phyloP scores from a whole-genome alignment of 2,113 vertebrate species.

The Taurulus bubalis region DNA sequence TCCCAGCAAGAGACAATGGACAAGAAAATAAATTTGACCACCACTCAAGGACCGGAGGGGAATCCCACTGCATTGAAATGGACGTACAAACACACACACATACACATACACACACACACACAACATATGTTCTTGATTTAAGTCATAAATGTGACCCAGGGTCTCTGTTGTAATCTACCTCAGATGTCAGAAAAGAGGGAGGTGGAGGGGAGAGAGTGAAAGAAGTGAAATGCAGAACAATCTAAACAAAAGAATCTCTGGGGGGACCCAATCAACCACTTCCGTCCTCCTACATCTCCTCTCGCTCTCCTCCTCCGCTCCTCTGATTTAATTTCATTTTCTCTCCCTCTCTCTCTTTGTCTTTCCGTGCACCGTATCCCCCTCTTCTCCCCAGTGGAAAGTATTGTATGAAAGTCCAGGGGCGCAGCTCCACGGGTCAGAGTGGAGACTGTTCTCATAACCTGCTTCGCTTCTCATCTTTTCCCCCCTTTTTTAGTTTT shows the following conservation, averaged over 20 bases:
- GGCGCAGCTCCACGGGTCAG: conserved; percentile 74
- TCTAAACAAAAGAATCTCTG: conserved; percentile 84
- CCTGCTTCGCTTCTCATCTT: conserved; percentile 65
- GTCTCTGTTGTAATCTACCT: conserved; percentile 84
- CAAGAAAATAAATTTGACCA: conserved; percentile 86
- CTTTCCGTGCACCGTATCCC: conserved; percentile 67
- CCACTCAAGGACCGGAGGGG: conserved; percentile 79
- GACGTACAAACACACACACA: conserved; percentile 37
- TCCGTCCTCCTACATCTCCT: conserved; percentile 80
- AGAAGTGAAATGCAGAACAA: conserved; percentile 79
- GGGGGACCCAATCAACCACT: conserved; percentile 78
- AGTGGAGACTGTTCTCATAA: conserved; percentile 80
- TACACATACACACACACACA: conserved; percentile 31
- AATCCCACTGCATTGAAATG: conserved; percentile 76
- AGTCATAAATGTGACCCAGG: conserved; percentile 84
- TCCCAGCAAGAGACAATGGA: conserved; percentile 83
- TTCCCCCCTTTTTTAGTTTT: background rate
- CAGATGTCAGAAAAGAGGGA: conserved; percentile 83
- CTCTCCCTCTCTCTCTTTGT: conserved; percentile 63
- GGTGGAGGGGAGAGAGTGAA: conserved; percentile 71
- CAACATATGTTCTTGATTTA: conserved; percentile 85
- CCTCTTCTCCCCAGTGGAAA: conserved; percentile 59
- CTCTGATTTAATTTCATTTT: conserved; percentile 75
- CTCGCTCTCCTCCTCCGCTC: conserved; percentile 70
- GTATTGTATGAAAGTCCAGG: conserved; percentile 74